phyloP scores from a whole-genome alignment of 2,888 invertebrate genomes.

The Cryptophagus acutangulus region DNA sequence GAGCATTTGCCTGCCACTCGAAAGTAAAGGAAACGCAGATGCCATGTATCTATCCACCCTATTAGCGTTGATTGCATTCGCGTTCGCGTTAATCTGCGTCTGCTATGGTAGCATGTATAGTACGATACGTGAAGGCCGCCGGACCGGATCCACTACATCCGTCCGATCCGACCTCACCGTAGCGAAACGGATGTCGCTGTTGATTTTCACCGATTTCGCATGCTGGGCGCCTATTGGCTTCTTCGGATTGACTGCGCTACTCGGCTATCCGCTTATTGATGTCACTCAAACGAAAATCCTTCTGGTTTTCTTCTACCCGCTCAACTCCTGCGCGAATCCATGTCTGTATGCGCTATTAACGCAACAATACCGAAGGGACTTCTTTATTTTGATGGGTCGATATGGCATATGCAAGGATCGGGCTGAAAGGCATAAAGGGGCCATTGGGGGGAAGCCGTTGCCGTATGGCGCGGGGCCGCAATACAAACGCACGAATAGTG shows the following conservation, averaged over 20 bases:
- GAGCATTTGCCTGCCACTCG: slow-evolving; percentile 64
- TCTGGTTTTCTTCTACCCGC: slow-evolving; percentile 63
- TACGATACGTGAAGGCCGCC: slow-evolving; percentile 52
- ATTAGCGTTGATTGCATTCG: slow-evolving; percentile 57
- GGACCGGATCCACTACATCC: slow-evolving; percentile 51
- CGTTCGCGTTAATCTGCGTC: slow-evolving; percentile 59
- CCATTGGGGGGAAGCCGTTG: slow-evolving; percentile 45
- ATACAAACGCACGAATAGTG: slow-evolving; percentile 33
- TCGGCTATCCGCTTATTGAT: slow-evolving; percentile 59
- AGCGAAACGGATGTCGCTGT: slow-evolving; percentile 62
- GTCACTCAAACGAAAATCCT: slow-evolving; percentile 53
- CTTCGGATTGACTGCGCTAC: slow-evolving; percentile 60
- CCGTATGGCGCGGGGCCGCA: slow-evolving; percentile 43
- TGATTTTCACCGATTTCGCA: slow-evolving; percentile 62
- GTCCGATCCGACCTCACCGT: slow-evolving; percentile 51
- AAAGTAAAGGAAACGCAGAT: slow-evolving; percentile 52
- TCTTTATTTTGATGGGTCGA: slow-evolving; percentile 52
- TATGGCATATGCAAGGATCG: slow-evolving; percentile 48
- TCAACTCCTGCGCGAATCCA: slow-evolving; percentile 67
- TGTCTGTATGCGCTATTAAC: slow-evolving; percentile 64
- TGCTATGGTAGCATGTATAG: slow-evolving; percentile 62
- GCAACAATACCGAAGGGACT: slow-evolving; percentile 59
- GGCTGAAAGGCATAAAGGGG: slow-evolving; percentile 48
- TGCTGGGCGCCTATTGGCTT: slow-evolving; percentile 64
- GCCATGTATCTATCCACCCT: slow-evolving; percentile 54